Evolutionary conservation across 2,797 vertebrate species (phyloP), one percentile per base, ranked within the genome.

Genomic region (Macroramphosus scolopax): DNA sequence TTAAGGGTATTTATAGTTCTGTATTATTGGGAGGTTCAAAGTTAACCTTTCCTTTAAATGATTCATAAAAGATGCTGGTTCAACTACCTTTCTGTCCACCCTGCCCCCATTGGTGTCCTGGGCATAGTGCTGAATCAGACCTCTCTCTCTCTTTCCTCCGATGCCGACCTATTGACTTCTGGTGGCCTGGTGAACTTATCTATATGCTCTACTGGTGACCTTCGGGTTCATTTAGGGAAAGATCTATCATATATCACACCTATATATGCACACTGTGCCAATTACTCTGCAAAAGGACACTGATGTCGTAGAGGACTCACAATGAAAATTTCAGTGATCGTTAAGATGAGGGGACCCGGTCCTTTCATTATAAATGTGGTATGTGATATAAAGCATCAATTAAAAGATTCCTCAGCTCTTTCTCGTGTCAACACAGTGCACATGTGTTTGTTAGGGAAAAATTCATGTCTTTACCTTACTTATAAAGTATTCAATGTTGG

Each of bases 41-140:
- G 5, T 5, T 71, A 70, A 77, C 56, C 56, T 72, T 76, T 72
- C 25, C 51, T 68, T 76, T 82, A 51, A 75, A 18, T 34, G 17
- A 33, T 63, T 74, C 49, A 75, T 75, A 74, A 75, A 76, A 72
- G 68, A 59, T 58, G 39, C 26, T 24, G 39, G 15, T 49, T 59
- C 20, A 38, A 13, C 37, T 69, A 45, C 35, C 44, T 39, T 24
- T 58, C 44, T 63, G 42, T 33, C 45, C 30, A 24, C 41, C 54
- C 67, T 48, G 41, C 32, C 58, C 55, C 46, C 28, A 17, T 13
- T n/a, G n/a, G n/a, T n/a, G n/a, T n/a, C 59, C 61, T 57, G 30
- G 31, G 50, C 20, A 76, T 40, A 80, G 48, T 77, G 82, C 80
- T 87, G 81, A 88, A 72, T 87, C 79, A 75, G 78, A 66, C 25